A percentile compares a stretch with the other conserved stretches of the same genome.
These are phyloP conservation scores for Solen grandis DNA, from an alignment of 1,140 invertebrate species.

Conservation along the genomic window DNA sequence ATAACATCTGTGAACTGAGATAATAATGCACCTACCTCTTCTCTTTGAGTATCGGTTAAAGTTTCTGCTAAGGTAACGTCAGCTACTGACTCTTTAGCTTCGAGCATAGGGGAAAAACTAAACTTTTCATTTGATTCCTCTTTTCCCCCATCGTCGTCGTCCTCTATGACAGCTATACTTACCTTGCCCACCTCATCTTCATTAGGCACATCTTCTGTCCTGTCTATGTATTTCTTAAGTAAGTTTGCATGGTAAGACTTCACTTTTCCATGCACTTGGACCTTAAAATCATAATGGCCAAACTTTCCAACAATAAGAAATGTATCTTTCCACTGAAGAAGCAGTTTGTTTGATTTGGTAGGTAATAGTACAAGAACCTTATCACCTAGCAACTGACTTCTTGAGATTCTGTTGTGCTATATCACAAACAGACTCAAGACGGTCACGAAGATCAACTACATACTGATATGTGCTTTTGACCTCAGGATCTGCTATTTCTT, in stretches of 20 bases:
- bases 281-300: constrained; percentile 7
- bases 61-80: not conserved
- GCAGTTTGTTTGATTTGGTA: constrained; percentile 50
- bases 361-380: constrained; percentile 46
- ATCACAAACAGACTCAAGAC: constrained; percentile 39
- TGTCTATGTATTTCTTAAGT: constrained; percentile 8
- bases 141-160: too few relatives aligned
- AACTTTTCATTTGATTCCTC: too few relatives aligned
- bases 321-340: constrained; percentile 40
- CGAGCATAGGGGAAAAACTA: too few relatives aligned
- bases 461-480: constrained; percentile 58
- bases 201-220: not conserved
- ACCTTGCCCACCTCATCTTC: not conserved
- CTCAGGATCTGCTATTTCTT: constrained; percentile 30
- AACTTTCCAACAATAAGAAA: not conserved
- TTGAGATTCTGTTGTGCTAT: constrained; percentile 25
- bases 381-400: not conserved
- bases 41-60: not conserved
- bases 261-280: not conserved
- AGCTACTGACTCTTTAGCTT: too few relatives aligned
- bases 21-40: not conserved
- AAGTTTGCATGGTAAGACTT: constrained; percentile 26
- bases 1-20: constrained; percentile 28
- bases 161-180: too few relatives aligned
- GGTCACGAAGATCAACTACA: constrained; percentile 52